Conservation (phyloP, 2,888 invertebrate species). For the Cantharis flavilabris region DNA sequence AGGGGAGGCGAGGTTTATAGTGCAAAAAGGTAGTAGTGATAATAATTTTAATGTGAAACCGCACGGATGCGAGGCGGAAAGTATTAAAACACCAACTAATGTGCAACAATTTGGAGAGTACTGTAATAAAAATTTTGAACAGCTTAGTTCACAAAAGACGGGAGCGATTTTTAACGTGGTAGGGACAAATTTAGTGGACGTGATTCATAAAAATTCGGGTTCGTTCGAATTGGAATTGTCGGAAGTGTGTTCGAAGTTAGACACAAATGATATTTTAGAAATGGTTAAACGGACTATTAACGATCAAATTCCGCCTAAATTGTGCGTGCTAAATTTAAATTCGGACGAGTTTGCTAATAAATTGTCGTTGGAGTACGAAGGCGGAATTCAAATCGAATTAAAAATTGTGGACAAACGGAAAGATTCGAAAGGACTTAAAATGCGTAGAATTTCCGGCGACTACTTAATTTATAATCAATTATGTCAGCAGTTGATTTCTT, state of each 20-base stretch:
- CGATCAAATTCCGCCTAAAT: slow-evolving; percentile 75
- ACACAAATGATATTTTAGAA: slow-evolving; percentile 78
- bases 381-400: slow-evolving; percentile 85
- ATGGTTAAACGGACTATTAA: slow-evolving; percentile 80
- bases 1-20: slow-evolving; percentile 23
- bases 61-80: slow-evolving; percentile 1
- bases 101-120: slow-evolving; percentile 23
- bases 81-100: slow-evolving; percentile 12
- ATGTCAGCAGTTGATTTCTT: slow-evolving; percentile 85
- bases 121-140: slow-evolving; percentile 13
- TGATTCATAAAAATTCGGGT: slow-evolving; percentile 51
- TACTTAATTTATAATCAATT: slow-evolving; percentile 85
- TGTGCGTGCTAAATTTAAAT: slow-evolving; percentile 59
- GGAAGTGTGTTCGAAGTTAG: slow-evolving; percentile 78
- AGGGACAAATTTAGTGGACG: slow-evolving; percentile 23
- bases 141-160: slow-evolving; percentile 6
- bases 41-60: slow-evolving; percentile 13
- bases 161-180: slow-evolving; percentile 14
- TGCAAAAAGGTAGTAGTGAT: slow-evolving; percentile 16
- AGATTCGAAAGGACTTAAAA: slow-evolving; percentile 79
- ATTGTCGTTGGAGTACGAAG: slow-evolving; percentile 57
- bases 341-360: slow-evolving; percentile 44
- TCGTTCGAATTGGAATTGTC: slow-evolving; percentile 76
- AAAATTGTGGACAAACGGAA: slow-evolving; percentile 71
- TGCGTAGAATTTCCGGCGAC: slow-evolving; percentile 87